These are phyloP conservation scores for Procambarus clarkii DNA, from an alignment of 1,140 invertebrate species.

Conservation along the genomic window DNA sequence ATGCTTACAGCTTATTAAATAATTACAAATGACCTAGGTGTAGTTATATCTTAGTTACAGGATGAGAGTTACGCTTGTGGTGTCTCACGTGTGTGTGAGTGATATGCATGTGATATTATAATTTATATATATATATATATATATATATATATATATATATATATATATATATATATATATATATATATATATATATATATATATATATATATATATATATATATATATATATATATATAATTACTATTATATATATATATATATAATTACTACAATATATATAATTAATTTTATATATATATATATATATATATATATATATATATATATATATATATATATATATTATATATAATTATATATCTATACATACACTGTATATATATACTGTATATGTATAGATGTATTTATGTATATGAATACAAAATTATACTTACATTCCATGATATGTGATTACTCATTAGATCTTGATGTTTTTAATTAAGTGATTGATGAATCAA, in stretches of 20 bases:
- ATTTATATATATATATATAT: background rate
- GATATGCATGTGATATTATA: too few species aligned
- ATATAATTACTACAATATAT: background rate
- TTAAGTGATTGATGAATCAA: too few species aligned
- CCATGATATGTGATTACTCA: too few species aligned
- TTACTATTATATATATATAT: background rate
- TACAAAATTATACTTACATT: too few species aligned
- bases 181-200: slow-evolving; percentile 6
- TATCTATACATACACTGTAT: background rate
- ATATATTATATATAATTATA: background rate
- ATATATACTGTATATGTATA: background rate
- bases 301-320: background rate
- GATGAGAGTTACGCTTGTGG: too few species aligned
- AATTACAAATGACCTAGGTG: too few species aligned
- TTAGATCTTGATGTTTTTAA: too few species aligned
- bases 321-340: background rate
- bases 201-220: too few species aligned
- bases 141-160: background rate
- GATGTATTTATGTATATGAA: background rate
- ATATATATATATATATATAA: too few species aligned
- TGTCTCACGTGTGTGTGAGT: too few species aligned
- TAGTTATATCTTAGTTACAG: too few species aligned
- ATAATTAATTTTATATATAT: background rate
- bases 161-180: slow-evolving; percentile 5
- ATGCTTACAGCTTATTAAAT: too few species aligned